These are phyloP conservation scores for Lophius piscatorius DNA, from an alignment of 2,113 vertebrate genomes.

Conservation along the genomic window DNA sequence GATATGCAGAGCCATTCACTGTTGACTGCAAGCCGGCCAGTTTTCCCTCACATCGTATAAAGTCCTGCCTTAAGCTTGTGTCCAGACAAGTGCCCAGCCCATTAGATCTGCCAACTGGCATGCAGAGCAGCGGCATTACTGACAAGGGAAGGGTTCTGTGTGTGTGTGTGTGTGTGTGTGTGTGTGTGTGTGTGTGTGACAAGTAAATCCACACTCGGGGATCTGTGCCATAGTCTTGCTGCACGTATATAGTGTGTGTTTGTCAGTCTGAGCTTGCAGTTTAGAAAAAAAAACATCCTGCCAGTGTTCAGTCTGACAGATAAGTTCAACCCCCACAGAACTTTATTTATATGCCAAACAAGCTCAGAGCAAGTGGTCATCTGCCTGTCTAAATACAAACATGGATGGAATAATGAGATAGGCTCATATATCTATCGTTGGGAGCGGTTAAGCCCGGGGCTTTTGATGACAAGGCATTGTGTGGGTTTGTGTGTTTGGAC, in stretches of 20 bases:
- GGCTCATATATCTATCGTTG: constrained; percentile 41
- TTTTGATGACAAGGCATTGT: constrained; percentile 43
- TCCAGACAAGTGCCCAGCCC: constrained; percentile 51
- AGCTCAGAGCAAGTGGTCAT: constrained; percentile 49
- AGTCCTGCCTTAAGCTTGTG: constrained; percentile 57
- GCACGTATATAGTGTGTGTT: constrained; percentile 2
- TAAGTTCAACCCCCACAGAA: constrained; percentile 31
- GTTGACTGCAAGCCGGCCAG: constrained; percentile 55
- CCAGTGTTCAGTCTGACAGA: constrained; percentile 37
- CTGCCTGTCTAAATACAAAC: constrained; percentile 61
- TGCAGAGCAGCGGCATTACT: constrained; percentile 36
- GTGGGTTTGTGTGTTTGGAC: constrained; percentile 56
- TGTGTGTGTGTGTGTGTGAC: background rate
- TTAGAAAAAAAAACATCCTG: constrained; percentile 11
- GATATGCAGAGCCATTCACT: constrained; percentile 59
- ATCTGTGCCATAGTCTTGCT: constrained; percentile 11
- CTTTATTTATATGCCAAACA: constrained; percentile 54
- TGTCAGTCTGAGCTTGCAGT: constrained; percentile 17
- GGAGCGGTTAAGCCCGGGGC: constrained; percentile 13
- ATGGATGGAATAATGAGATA: constrained; percentile 56
- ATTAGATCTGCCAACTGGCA: constrained; percentile 57
- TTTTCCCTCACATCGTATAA: constrained; percentile 43
- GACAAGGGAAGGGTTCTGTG: constrained; percentile 36
- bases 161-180: constrained; percentile 6
- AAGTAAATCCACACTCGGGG: background rate